These are phyloP conservation scores for Myanophis thanlyinensis DNA, from an alignment of 2,113 vertebrate genomes.

Conservation along the genomic window DNA sequence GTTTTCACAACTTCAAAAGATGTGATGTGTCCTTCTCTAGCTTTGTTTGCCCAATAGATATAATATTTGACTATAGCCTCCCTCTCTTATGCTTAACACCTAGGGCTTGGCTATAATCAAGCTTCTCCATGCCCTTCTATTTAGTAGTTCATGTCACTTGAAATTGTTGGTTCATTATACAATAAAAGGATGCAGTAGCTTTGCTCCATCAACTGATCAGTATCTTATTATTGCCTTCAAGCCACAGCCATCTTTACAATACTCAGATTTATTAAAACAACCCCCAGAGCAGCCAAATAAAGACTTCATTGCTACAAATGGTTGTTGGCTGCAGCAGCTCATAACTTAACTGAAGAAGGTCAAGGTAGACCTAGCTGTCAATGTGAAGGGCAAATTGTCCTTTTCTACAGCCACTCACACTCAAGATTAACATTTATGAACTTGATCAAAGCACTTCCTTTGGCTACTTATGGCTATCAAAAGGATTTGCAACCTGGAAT, in stretches of 20 bases:
- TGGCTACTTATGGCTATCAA: not conserved
- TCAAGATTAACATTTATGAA: constrained; percentile 10
- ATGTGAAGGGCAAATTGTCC: not conserved
- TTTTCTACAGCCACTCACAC: not conserved
- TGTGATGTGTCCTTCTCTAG: not conserved
- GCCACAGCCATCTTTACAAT: constrained; percentile 37
- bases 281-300: not conserved
- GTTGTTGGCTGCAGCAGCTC: accelerated
- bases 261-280: constrained; percentile 42
- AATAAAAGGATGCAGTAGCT: not conserved
- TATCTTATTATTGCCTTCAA: constrained; percentile 17
- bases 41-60: not conserved
- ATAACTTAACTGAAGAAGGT: not conserved
- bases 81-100: not conserved
- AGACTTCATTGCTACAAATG: not conserved
- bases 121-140: not conserved
- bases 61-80: not conserved
- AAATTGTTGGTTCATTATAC: constrained; percentile 14
- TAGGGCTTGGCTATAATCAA: not conserved
- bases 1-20: not conserved
- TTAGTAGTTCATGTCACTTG: not conserved
- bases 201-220: constrained; percentile 17
- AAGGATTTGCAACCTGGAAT: not conserved
- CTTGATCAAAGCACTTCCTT: not conserved
- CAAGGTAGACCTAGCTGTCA: not conserved